These are phyloP conservation scores for Allophyes oxyacanthae DNA, from an alignment of 2,888 invertebrate species.

Conservation along the genomic window DNA sequence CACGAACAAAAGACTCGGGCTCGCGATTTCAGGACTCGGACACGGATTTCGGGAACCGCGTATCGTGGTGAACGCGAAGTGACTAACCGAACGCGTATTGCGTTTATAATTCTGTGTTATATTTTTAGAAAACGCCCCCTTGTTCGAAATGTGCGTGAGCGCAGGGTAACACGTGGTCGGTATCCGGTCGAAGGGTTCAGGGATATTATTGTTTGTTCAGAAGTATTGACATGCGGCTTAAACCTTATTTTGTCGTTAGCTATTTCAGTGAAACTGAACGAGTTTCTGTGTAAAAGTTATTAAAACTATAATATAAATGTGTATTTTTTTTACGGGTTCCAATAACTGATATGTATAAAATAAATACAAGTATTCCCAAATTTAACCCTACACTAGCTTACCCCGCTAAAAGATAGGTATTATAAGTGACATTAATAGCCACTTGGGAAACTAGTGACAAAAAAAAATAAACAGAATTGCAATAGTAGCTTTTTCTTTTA, in stretches of 20 bases:
- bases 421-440: too few species aligned
- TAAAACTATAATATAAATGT: too few species aligned
- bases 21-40: constrained; percentile 14
- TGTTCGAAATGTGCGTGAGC: constrained; percentile 69
- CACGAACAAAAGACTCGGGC: constrained; percentile 44
- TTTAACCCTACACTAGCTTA: too few species aligned
- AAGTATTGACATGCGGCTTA: constrained; percentile 48
- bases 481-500: neutral
- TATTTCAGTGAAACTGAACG: constrained; percentile 1
- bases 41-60: constrained; percentile 55
- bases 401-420: too few species aligned
- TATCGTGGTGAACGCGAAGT: constrained; percentile 71
- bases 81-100: constrained; percentile 73
- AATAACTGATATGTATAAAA: too few species aligned
- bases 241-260: constrained; percentile 13
- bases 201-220: constrained; percentile 61
- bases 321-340: too few species aligned
- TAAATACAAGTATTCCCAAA: too few species aligned
- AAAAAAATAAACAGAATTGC: constrained; percentile 3
- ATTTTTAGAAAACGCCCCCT: constrained; percentile 89
- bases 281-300: neutral
- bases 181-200: constrained; percentile 77
- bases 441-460: too few species aligned
- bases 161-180: constrained; percentile 74
- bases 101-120: constrained; percentile 74